Percentiles rank a stretch among this genome's conserved stretches.
Conservation (phyloP, 2,888 invertebrate genomes). For the Heliconius sara region DNA sequence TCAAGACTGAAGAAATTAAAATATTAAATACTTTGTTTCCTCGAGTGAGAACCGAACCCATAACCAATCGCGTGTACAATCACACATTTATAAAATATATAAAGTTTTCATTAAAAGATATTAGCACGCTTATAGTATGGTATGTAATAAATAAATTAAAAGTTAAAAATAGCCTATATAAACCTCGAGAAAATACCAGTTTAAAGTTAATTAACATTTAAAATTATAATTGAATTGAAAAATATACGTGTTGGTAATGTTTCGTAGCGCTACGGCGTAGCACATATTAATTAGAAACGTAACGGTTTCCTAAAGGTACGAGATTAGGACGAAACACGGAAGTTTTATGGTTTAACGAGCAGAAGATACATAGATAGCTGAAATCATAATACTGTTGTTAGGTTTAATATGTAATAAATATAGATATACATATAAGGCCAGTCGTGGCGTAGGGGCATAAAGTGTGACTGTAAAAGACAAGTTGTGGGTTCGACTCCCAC, state of each 20-base stretch:
- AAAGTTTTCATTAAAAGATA: background rate
- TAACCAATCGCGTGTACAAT: no score
- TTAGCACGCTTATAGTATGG: background rate
- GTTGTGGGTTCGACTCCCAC: no score
- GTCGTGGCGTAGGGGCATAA: no score
- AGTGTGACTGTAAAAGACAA: no score
- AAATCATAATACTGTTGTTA: conserved; percentile 4
- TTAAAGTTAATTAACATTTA: background rate
- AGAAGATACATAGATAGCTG: conserved; percentile 14
- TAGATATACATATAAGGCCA: no score
- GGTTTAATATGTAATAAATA: background rate
- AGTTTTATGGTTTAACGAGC: conserved; percentile 30
- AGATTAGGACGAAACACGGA: conserved; percentile 32
- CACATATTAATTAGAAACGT: conserved; percentile 44
- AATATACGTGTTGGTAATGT: conserved; percentile 24
- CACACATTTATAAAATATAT: background rate
- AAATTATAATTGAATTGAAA: conserved; percentile 24
- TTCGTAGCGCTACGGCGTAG: conserved; percentile 43
- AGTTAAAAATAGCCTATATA: background rate
- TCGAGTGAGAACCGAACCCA: no score
- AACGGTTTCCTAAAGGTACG: conserved; percentile 40
- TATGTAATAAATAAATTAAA: background rate
- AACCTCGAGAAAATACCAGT: background rate
- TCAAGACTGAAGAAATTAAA: no score
- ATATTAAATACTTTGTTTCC: no score